Conservation (phyloP, 1,140 invertebrate species). For the Pseudomyrmex gracilis region DNA sequence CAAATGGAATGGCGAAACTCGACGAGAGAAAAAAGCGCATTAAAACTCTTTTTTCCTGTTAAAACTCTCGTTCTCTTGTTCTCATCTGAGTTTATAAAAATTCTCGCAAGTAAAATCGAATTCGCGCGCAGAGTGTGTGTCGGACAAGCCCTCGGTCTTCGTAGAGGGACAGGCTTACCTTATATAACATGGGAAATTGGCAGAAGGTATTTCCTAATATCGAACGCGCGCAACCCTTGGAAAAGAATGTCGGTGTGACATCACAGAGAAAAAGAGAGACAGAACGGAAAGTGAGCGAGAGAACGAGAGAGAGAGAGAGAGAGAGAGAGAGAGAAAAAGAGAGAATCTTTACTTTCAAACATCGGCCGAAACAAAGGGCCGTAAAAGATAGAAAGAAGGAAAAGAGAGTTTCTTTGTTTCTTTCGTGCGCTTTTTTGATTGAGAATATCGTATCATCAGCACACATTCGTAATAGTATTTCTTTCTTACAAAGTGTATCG, state of each 20-base stretch:
- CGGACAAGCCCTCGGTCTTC: conserved; percentile 64
- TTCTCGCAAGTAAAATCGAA: conserved; percentile 70
- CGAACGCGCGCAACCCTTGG: conserved; percentile 66
- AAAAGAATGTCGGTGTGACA: conserved; percentile 73
- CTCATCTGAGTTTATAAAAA: conserved; percentile 63
- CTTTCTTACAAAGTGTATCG: no score
- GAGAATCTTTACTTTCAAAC: conserved; percentile 35
- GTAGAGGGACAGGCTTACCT: conserved; percentile 63
- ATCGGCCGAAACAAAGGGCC: conserved; percentile 55
- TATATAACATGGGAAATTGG: conserved; percentile 72
- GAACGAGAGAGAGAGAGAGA: not conserved
- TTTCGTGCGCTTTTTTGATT: conserved; percentile 37
- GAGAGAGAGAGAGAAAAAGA: not conserved
- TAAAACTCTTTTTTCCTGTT: not conserved
- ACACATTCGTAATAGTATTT: not conserved
- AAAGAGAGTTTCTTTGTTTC: not conserved
- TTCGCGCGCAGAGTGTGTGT: conserved; percentile 55
- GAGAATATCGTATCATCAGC: conserved; percentile 22
- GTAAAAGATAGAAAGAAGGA: not conserved
- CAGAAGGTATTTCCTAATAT: conserved; percentile 78
- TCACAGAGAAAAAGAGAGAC: conserved; percentile 26
- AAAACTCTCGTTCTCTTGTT: not conserved
- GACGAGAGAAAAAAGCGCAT: not conserved
- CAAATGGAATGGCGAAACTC: not conserved
- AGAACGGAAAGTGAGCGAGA: not conserved